Conservation (phyloP, 2,113 vertebrate genomes). For the Cricetomys ansorgei region DNA sequence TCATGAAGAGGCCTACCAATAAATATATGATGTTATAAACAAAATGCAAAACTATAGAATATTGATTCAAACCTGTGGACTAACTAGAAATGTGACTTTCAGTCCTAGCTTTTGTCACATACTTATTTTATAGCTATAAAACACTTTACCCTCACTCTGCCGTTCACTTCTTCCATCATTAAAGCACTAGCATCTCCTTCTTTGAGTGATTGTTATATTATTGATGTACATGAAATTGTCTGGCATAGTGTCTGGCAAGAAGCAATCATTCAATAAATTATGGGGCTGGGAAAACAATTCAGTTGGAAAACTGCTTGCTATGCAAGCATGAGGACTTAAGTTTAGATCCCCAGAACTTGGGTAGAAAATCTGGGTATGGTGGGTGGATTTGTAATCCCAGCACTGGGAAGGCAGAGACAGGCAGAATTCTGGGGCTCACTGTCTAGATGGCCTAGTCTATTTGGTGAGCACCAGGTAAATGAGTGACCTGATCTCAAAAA, state of each 20-base stretch:
- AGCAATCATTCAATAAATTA: slow-evolving; percentile 51
- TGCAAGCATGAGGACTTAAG: neutral
- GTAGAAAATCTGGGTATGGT: neutral
- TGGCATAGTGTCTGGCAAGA: slow-evolving; percentile 16
- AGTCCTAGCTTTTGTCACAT: neutral
- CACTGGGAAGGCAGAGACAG: neutral
- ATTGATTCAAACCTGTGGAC: neutral
- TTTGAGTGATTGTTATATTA: neutral
- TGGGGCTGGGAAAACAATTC: neutral
- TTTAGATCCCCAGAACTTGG: neutral
- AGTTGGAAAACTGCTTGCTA: neutral
- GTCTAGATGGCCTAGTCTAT: no score
- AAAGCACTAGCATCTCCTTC: neutral
- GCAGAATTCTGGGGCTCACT: neutral
- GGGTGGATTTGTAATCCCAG: neutral
- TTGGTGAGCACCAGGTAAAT: neutral
- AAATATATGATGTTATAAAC: slow-evolving; percentile 52
- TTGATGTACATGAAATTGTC: neutral
- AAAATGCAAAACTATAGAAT: neutral
- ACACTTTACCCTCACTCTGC: neutral
- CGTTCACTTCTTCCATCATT: slow-evolving; percentile 12
- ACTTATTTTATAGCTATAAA: neutral
- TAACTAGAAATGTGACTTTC: slow-evolving; percentile 5
- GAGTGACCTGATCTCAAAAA: neutral
- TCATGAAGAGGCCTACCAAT: slow-evolving; percentile 1